Percentiles rank a stretch among this genome's conserved stretches.
Conservation (phyloP, 2,113 vertebrate species). For the Cervus canadensis region DNA sequence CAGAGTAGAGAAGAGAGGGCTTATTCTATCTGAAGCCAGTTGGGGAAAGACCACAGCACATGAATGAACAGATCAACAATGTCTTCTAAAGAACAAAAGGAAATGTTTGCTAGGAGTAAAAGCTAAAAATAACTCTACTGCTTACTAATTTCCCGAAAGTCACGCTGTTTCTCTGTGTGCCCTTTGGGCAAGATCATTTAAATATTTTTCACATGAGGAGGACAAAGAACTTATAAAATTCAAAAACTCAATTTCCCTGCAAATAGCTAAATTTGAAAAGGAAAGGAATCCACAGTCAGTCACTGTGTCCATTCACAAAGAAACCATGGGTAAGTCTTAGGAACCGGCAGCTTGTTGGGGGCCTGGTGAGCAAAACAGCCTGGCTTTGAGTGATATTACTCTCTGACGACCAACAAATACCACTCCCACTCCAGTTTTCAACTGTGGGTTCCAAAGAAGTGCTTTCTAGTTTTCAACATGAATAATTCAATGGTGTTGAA, state of each 20-base stretch:
- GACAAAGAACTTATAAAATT: constrained; percentile 42
- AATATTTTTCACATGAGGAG: constrained; percentile 49
- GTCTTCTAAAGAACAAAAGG: constrained; percentile 69
- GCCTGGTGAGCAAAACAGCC: not conserved
- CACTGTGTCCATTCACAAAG: not conserved
- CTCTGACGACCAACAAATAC: not conserved
- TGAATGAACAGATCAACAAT: constrained; percentile 63
- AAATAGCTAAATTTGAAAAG: constrained; percentile 31
- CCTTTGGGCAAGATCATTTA: constrained; percentile 51
- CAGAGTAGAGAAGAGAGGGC: constrained; percentile 40
- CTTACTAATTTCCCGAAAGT: constrained; percentile 69
- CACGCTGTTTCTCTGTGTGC: constrained; percentile 4
- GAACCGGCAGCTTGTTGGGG: not conserved
- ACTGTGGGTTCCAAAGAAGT: not conserved
- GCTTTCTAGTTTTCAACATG: not conserved
- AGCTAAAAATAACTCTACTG: constrained; percentile 65
- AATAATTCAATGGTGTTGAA: not conserved
- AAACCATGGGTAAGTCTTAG: not conserved
- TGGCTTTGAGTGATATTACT: not conserved
- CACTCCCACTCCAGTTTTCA: not conserved
- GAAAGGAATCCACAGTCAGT: not conserved
- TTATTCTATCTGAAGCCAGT: constrained; percentile 26
- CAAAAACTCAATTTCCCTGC: constrained; percentile 49
- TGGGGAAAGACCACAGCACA: not conserved
- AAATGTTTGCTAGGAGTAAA: constrained; percentile 63